Conservation (phyloP, 1,140 invertebrate species). For the Aphaenogaster ashmeadi region DNA sequence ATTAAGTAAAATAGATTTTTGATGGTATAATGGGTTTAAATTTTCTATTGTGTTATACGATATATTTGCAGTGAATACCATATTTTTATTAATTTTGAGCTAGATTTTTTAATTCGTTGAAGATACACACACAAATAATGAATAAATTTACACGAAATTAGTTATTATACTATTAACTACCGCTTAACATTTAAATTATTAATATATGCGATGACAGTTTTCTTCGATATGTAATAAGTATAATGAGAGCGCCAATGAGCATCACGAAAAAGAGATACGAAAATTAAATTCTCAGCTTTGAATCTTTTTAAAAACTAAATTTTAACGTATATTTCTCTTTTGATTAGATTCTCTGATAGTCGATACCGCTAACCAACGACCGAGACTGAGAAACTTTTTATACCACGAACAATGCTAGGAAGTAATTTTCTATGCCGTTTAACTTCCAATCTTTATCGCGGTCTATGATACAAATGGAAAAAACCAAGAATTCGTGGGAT, state of each 20-base stretch:
- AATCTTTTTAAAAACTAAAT: neutral
- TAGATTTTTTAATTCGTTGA: neutral
- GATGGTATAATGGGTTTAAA: neutral
- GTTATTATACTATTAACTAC: neutral
- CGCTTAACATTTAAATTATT: neutral
- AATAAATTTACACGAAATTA: neutral
- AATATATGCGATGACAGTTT: neutral
- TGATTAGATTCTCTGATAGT: neutral
- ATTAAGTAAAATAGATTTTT: neutral
- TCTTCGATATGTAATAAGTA: neutral
- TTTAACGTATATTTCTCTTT: neutral
- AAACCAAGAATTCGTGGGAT: neutral
- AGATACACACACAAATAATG: neutral
- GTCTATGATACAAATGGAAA: neutral
- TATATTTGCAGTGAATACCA: neutral
- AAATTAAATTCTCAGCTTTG: neutral
- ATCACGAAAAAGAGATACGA: neutral
- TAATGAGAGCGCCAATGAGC: neutral
- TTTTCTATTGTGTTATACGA: neutral
- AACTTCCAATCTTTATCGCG: conserved; percentile 8
- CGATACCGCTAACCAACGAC: neutral
- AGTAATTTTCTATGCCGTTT: conserved; percentile 37
- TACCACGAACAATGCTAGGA: conserved; percentile 30
- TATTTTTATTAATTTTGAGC: neutral
- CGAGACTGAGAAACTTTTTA: conserved; percentile 9